phyloP scores from a whole-genome alignment of 2,113 vertebrate genomes.

The Capreolus pygargus region DNA sequence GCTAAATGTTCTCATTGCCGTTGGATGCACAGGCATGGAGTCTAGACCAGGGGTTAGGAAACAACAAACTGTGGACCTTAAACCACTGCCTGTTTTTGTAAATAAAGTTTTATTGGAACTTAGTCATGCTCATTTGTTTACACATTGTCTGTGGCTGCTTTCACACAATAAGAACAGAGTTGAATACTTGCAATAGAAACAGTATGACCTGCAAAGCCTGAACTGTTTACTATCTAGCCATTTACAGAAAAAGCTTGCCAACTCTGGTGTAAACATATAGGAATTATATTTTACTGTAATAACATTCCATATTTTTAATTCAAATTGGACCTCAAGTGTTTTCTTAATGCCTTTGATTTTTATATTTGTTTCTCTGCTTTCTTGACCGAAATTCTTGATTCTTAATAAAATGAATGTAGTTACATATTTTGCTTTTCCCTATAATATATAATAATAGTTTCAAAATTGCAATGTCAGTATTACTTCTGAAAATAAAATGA shows the following conservation, averaged over 20 bases:
- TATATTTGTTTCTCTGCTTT: background rate
- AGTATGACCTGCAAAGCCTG: background rate
- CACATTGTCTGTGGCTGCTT: background rate
- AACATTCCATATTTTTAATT: conserved; percentile 24
- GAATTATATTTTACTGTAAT: background rate
- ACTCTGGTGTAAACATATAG: background rate
- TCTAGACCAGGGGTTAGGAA: background rate
- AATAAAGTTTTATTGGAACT: background rate
- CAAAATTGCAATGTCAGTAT: background rate
- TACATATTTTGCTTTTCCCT: conserved; percentile 8
- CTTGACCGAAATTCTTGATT: conserved; percentile 16
- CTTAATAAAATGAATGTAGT: background rate
- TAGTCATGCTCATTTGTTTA: background rate
- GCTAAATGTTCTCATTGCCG: background rate
- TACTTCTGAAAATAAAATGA: conserved; percentile 27
- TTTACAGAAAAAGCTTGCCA: background rate
- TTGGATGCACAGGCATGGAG: background rate
- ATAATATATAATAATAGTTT: conserved; percentile 21
- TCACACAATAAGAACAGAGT: background rate
- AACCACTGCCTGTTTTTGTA: background rate
- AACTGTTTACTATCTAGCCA: background rate
- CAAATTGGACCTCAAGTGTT: background rate
- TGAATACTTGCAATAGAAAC: background rate
- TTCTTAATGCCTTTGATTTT: conserved; percentile 2
- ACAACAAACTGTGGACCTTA: background rate